Conservation (phyloP, 2,888 invertebrate species). For the Sericinus montela region DNA sequence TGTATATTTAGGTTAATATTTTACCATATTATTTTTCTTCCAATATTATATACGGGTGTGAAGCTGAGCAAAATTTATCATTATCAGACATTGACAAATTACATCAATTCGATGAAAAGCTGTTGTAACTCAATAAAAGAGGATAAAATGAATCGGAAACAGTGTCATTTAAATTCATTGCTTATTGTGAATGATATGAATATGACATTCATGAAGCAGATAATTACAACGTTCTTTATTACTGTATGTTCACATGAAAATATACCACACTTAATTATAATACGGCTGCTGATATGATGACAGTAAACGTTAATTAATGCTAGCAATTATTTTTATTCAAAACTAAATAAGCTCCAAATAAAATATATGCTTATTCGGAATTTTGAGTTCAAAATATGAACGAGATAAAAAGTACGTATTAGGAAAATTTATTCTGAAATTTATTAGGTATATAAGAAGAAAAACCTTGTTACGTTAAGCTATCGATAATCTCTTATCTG, state of each 20-base stretch:
- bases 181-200: too few species aligned
- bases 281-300: background rate
- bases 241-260: background rate
- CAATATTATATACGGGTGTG: too few species aligned
- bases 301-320: too few species aligned
- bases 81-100: background rate
- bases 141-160: slow-evolving; percentile 6
- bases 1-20: background rate
- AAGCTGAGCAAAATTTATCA: background rate
- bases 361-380: too few species aligned
- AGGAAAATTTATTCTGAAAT: too few species aligned
- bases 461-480: background rate
- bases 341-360: too few species aligned
- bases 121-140: background rate
- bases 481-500: background rate
- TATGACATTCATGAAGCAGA: slow-evolving; percentile 13
- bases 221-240: slow-evolving; percentile 7
- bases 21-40: too few species aligned
- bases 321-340: too few species aligned
- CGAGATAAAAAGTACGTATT: too few species aligned
- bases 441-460: too few species aligned
- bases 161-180: slow-evolving; percentile 18
- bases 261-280: background rate
- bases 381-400: too few species aligned
- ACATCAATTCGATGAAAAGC: background rate